Percentiles rank a stretch among this genome's conserved stretches.
Conservation (phyloP, 2,888 invertebrate species). For the Tachina grossa region DNA sequence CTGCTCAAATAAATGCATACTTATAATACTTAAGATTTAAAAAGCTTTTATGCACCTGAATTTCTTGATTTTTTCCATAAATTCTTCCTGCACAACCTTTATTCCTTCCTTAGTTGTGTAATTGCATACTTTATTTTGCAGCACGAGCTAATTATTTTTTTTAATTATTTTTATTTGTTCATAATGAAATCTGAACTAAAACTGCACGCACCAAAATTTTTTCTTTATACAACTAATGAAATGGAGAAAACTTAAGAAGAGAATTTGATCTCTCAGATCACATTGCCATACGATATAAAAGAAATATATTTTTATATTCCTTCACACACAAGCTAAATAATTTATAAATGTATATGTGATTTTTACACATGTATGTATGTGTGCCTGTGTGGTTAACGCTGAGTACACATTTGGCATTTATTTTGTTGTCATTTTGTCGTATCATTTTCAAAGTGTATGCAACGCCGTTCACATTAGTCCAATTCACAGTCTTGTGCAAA, state of each 20-base stretch:
- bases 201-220: slow-evolving; percentile 41
- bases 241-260: slow-evolving; percentile 43
- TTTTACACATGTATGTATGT: not conserved
- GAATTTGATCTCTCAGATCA: slow-evolving; percentile 70
- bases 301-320: not conserved
- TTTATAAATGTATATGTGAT: slow-evolving; percentile 4
- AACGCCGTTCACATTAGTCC: too few species aligned
- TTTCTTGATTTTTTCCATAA: too few species aligned
- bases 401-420: too few species aligned
- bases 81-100: too few species aligned
- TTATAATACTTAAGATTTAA: not conserved
- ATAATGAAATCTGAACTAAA: slow-evolving; percentile 48
- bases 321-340: not conserved
- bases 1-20: not conserved
- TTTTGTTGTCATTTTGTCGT: too few species aligned
- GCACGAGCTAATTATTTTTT: slow-evolving; percentile 63
- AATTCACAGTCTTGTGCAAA: too few species aligned
- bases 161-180: not conserved
- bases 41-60: not conserved
- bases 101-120: too few species aligned
- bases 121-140: slow-evolving; percentile 17
- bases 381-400: too few species aligned
- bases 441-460: too few species aligned
- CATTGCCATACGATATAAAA: slow-evolving; percentile 51
- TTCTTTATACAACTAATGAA: slow-evolving; percentile 23